Percentiles rank a stretch among this genome's conserved stretches.
Evolutionary conservation across 2,888 invertebrate species (phyloP).

Genomic region (Polydrusus cervinus): DNA sequence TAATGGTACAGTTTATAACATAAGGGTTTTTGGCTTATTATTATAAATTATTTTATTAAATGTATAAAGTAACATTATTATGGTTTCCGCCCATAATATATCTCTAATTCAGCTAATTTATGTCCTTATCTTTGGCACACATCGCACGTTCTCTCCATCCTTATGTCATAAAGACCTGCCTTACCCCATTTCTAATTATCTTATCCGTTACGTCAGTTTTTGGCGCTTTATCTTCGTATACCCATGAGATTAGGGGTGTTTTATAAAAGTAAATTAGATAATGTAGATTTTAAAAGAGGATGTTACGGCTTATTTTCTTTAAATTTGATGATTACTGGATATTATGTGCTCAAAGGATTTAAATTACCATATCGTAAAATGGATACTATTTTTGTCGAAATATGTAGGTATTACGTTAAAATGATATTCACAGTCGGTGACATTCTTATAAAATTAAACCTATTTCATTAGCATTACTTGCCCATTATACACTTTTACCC

Average conservation of each 20-base stretch:
- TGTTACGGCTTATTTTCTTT: too few species aligned
- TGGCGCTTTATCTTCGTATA: not conserved
- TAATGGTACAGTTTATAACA: not conserved
- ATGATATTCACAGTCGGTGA: too few species aligned
- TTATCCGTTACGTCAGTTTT: constrained; percentile 3
- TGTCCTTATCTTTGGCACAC: not conserved
- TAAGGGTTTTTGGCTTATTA: not conserved
- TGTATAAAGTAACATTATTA: constrained; percentile 1
- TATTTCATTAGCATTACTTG: too few species aligned
- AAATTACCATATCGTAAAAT: too few species aligned
- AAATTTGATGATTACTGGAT: too few species aligned
- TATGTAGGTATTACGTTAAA: too few species aligned
- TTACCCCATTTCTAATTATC: constrained; percentile 5
- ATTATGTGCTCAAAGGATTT: too few species aligned
- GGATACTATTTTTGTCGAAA: too few species aligned
- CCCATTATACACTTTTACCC: too few species aligned
- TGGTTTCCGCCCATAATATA: not conserved
- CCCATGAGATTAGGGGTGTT: not conserved
- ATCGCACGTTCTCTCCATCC: not conserved
- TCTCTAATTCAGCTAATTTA: not conserved
- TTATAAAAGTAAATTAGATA: too few species aligned
- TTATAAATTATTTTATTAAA: not conserved
- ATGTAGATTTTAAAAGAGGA: too few species aligned
- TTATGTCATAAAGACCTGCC: not conserved
- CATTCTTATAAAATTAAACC: too few species aligned